Percentiles rank a stretch among this genome's conserved stretches.
Evolutionary conservation across 2,797 vertebrate genomes (phyloP).

Genomic region (Pipistrellus kuhlii): DNA sequence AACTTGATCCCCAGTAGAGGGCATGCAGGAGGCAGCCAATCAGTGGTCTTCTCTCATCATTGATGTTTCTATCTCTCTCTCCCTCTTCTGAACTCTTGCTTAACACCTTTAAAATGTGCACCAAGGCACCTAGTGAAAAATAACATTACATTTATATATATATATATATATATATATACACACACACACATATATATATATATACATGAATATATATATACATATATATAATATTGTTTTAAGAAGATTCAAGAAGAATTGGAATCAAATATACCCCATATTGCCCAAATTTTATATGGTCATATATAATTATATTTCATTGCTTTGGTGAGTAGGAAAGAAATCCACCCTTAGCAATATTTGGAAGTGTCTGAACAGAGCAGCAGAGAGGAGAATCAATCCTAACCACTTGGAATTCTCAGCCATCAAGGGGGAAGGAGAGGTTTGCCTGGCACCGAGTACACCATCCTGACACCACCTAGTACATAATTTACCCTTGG

Average conservation of each 20-base stretch:
- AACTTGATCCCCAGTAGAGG: too few species aligned
- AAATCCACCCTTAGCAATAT: neutral
- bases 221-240: neutral
- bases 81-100: too few species aligned
- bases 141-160: too few species aligned
- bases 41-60: too few species aligned
- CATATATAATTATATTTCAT: neutral
- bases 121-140: too few species aligned
- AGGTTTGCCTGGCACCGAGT: fast-evolving
- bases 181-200: too few species aligned
- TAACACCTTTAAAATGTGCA: too few species aligned
- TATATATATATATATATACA: too few species aligned
- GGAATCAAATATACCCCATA: neutral
- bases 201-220: too few species aligned
- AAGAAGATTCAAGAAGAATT: neutral
- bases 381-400: neutral
- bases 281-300: neutral
- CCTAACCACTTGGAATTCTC: neutral
- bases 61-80: too few species aligned
- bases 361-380: neutral
- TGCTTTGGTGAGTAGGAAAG: neutral
- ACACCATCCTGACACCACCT: neutral
- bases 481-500: fast-evolving
- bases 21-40: too few species aligned
- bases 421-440: fast-evolving